Evolutionary conservation across 1,140 invertebrate genomes (phyloP), one percentile per base, ranked within the genome.

Genomic region (Drosophila baimaii): DNA sequence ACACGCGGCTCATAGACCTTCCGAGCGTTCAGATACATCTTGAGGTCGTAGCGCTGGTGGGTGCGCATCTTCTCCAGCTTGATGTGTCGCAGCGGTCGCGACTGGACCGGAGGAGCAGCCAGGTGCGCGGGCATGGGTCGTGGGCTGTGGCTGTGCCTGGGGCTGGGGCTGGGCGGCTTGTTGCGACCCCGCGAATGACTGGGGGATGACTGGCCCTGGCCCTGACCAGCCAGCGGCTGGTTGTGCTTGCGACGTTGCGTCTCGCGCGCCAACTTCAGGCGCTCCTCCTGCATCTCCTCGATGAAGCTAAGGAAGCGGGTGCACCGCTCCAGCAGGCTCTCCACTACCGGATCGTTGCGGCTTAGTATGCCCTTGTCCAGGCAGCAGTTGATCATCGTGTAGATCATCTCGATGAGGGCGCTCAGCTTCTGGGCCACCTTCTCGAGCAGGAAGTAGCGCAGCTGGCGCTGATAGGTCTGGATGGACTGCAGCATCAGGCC

Each of bases 361-460:
- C 77, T 86, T 13, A 91, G 71, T 5, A 91, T 68, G 19, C 69
- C 62, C 65, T 91, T 91, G 0, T 91, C 82, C 51, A 91, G 27
- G n/a, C 90, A 91, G 9, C 83, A 62, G 25, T 68, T 90, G 46
- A 81, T 90, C 49, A 86, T n/a, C 9, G 78, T 77, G 43, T 84
- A 84, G 51, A 91, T 75, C 85, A 91, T 90, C 52, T 91, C 90
- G 10, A 91, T 80, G 31, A 91, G 69, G 10, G 85, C 81, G 46
- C 77, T 81, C 64, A 91, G 43, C 56, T 91, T 91, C 51, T 91
- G 90, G 4, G 90, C 82, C 62, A 91, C 90, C 57, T 88, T 86
- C 56, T 88, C 82, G 9, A 91, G 69, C 31, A 91, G 69, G 8
- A 91, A 91, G 57, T 68, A 91, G 3, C 90, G 86, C 46, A 91